These are phyloP conservation scores for Palythoa heliodiscus DNA, from an alignment of 92 coral and sea anemone genomes.

Conservation along the genomic window DNA sequence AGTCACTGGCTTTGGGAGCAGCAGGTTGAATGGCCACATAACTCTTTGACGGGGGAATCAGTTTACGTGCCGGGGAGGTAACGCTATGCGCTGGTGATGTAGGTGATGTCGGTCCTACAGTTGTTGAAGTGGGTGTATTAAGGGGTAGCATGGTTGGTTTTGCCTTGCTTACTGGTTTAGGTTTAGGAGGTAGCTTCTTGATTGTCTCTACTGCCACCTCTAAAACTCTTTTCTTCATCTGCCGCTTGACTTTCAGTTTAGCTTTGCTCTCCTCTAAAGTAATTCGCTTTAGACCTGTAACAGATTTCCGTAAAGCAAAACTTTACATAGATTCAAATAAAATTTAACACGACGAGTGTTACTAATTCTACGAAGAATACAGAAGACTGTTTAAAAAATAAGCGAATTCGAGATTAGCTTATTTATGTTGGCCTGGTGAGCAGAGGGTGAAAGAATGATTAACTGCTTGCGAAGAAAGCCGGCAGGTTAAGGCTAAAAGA, in stretches of 20 bases:
- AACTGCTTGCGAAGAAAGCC: too few relatives aligned
- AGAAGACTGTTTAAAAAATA: too few relatives aligned
- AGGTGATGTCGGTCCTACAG: constrained; percentile 74
- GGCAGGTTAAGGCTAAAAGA: too few relatives aligned
- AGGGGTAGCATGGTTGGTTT: constrained; percentile 84
- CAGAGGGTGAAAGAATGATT: too few relatives aligned
- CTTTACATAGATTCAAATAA: too few relatives aligned
- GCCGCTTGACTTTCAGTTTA: constrained; percentile 71
- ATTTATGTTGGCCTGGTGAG: too few relatives aligned
- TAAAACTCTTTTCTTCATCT: constrained; percentile 76
- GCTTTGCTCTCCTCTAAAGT: constrained; percentile 70
- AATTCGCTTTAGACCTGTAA: constrained; percentile 79
- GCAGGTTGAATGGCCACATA: constrained; percentile 73
- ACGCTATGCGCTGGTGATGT: constrained; percentile 73
- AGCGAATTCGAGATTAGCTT: too few relatives aligned
- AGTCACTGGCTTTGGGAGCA: constrained; percentile 79
- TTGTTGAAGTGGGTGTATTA: constrained; percentile 61
- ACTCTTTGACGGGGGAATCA: constrained; percentile 89
- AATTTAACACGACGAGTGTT: too few relatives aligned
- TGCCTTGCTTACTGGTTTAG: constrained; percentile 64
- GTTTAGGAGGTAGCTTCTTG: constrained; percentile 81
- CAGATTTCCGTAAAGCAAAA: background rate
- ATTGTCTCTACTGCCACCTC: constrained; percentile 82
- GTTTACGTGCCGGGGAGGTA: constrained; percentile 94
- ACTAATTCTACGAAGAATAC: too few relatives aligned